Percentiles rank a stretch among this genome's conserved stretches.
Conservation (phyloP, 2,888 invertebrate species). For the Drosophila eohydei region DNA sequence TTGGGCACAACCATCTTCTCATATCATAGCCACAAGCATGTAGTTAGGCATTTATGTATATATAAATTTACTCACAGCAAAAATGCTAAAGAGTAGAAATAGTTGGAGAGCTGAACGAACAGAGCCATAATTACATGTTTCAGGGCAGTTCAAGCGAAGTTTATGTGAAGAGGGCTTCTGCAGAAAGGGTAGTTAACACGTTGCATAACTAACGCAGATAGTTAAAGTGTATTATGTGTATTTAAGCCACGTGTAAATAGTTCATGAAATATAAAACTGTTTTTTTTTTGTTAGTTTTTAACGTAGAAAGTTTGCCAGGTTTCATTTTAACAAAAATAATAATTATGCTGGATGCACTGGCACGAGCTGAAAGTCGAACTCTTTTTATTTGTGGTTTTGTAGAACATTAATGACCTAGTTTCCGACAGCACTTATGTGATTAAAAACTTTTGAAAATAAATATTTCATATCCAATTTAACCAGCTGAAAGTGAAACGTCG, state of each 20-base stretch:
- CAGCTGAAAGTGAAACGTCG: not conserved
- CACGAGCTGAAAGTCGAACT: not conserved
- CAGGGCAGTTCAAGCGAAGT: not conserved
- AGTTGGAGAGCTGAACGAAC: constrained; percentile 2
- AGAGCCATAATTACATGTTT: constrained; percentile 42
- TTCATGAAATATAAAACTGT: not conserved
- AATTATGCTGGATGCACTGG: not conserved
- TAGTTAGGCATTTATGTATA: not conserved
- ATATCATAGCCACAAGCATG: constrained; percentile 16
- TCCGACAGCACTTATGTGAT: not conserved
- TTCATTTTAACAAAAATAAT: not conserved
- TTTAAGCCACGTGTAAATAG: not conserved
- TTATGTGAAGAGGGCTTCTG: not conserved
- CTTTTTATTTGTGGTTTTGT: not conserved
- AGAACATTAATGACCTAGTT: not conserved
- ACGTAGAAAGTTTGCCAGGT: not conserved
- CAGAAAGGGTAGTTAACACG: not conserved
- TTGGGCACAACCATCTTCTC: constrained; percentile 20
- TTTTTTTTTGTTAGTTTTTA: not conserved
- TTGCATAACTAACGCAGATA: constrained; percentile 22
- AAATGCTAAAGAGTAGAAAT: constrained; percentile 17
- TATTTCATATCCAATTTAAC: constrained; percentile 2
- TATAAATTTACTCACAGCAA: constrained; percentile 15
- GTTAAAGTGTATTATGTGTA: constrained; percentile 6
- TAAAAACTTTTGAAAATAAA: not conserved